Base-by-base conservation (phyloP, 1,140 invertebrate genomes). In the Drosophila teissieri region DNA sequence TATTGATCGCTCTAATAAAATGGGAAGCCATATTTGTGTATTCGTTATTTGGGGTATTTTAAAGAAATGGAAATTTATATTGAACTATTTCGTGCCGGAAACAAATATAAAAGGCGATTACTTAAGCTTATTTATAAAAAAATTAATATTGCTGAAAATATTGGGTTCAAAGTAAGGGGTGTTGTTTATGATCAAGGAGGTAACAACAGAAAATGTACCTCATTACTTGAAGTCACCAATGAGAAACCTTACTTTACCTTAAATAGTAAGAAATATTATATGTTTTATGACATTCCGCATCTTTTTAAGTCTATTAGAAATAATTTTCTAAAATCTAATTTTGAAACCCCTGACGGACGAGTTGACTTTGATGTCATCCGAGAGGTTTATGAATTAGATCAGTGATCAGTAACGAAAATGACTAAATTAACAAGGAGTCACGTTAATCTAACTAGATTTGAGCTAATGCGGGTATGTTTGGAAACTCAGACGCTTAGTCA, bases 41-140 rank as follows among this genome's bases (percentile, higher is more conserved):
- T 39, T 39, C n/a, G 37, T 39, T n/a, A 14, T 57, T 6, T 1
- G 54, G 12, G 54, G 54, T 45, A 42, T 42, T 42, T 44, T 3
- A 4, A 57, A 45, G n/a, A 57, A 57, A 27, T 27, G 24, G 24
- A 27, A 27, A 27, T 27, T 27, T 27, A 27, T 27, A 27, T 31
- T 56, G 14, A 56, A 44, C n/a, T 42, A 56, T 44, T 56, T 56
- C 19, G 34, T 53, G 8, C n/a, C 40, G n/a, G 40, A 42, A 42
- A 17, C 15, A 15, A 42, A 42, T 17, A 17, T 42, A 42, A 48
- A 48, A 48, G 46, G 51, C 6, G 51, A 37, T 12, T 53, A 17
- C 4, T 37, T 53, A 14, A 11, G 15, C 24, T 44, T 40, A 56
- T 44, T 44, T 44, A 10, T 31, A 44, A 56, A 56, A 31, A 44